Conservation (phyloP, 2,888 invertebrate genomes). For the Eupithecia tripunctaria region DNA sequence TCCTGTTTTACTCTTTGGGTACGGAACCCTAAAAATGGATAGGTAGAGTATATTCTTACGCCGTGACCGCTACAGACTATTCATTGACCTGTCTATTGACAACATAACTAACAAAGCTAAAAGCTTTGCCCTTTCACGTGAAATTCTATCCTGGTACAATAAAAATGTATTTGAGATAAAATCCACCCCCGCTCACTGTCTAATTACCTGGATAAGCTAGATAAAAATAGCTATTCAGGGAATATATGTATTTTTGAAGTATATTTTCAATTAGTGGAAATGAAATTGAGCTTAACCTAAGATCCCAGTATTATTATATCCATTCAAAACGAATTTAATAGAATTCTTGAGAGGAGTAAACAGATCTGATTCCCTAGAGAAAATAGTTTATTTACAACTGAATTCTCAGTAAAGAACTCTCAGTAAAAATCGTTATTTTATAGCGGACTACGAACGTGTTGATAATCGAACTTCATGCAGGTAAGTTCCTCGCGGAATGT, state of each 20-base stretch:
- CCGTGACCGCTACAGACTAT: background rate
- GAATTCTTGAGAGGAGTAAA: background rate
- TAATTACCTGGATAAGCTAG: background rate
- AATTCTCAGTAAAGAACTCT: background rate
- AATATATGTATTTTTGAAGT: background rate
- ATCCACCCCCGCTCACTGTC: background rate
- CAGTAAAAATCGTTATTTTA: slow-evolving; percentile 6
- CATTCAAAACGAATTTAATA: background rate
- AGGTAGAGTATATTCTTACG: no score
- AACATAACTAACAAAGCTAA: background rate
- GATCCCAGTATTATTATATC: background rate
- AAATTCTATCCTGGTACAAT: background rate
- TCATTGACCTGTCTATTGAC: background rate
- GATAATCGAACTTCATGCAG: slow-evolving; percentile 11
- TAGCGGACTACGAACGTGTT: slow-evolving; percentile 2
- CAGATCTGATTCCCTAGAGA: background rate
- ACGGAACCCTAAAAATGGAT: no score
- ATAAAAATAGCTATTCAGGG: background rate
- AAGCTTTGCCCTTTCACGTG: background rate
- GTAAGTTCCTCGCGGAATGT: slow-evolving; percentile 9
- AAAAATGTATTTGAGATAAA: no score
- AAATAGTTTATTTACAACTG: background rate
- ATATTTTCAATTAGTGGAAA: background rate
- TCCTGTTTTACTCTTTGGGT: no score
- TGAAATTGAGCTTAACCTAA: background rate